Evolutionary conservation across 2,888 invertebrate genomes (phyloP).

Genomic region (Julus scanicus): DNA sequence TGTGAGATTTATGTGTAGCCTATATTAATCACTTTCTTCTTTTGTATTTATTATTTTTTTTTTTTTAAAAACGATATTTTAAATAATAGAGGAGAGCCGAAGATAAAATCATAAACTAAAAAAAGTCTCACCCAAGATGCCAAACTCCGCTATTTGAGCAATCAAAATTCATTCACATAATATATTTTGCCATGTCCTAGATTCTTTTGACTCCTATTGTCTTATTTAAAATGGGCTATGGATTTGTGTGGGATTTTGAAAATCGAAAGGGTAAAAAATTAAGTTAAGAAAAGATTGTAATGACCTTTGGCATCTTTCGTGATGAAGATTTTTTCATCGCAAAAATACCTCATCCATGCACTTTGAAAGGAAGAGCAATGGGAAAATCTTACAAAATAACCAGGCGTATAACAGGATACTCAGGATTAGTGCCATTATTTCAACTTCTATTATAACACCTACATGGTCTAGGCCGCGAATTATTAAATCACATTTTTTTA

Average conservation of each 20-base stretch:
- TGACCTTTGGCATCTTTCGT: constrained; percentile 24
- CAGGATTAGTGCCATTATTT: neutral
- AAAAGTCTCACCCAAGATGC: neutral
- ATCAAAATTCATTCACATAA: constrained; percentile 5
- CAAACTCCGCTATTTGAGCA: neutral
- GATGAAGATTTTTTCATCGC: neutral
- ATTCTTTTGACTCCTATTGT: neutral
- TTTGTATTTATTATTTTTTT: no score
- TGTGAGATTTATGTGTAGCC: no score
- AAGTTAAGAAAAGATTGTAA: neutral
- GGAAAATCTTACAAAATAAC: neutral
- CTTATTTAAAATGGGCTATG: neutral
- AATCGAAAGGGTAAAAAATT: neutral
- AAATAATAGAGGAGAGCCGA: no score
- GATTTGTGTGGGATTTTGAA: constrained; percentile 14
- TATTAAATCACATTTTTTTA: neutral
- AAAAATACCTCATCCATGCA: neutral
- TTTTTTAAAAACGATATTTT: no score
- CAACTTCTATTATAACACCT: neutral
- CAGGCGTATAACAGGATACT: neutral
- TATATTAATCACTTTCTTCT: no score
- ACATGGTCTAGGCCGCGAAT: neutral
- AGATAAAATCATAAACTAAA: neutral
- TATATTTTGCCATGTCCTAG: constrained; percentile 21
- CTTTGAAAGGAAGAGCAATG: neutral